Conservation (phyloP, 2,888 invertebrate genomes). For the Drosophila pseudotalamancana region DNA sequence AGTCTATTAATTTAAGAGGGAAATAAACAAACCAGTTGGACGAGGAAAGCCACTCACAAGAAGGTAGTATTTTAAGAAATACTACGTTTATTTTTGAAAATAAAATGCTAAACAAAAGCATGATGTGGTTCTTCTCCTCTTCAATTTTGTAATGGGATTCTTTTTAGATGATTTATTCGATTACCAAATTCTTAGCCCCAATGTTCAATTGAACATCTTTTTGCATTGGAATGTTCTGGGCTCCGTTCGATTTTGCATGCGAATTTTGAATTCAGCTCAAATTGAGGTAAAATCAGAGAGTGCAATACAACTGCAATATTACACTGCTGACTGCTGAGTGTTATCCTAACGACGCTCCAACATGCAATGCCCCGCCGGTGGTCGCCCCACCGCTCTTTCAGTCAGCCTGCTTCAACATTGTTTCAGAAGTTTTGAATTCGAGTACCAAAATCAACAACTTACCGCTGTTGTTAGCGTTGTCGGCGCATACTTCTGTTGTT, state of each 20-base stretch:
- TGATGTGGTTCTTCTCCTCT: no score
- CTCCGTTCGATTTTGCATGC: slow-evolving; percentile 28
- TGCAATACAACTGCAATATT: slow-evolving; percentile 1
- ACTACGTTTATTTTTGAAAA: no score
- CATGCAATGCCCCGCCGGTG: slow-evolving; percentile 57
- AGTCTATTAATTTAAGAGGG: no score
- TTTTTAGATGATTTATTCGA: no score
- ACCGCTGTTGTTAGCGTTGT: slow-evolving; percentile 50
- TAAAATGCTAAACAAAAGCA: no score
- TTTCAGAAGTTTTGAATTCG: slow-evolving; percentile 64
- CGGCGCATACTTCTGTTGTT: slow-evolving; percentile 38
- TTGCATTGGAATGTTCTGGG: slow-evolving; percentile 18
- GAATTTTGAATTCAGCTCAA: slow-evolving; percentile 40
- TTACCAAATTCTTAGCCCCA: not conserved
- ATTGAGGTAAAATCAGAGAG: slow-evolving; percentile 19
- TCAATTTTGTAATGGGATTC: no score
- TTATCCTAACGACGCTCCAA: slow-evolving; percentile 49
- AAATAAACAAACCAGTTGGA: not conserved
- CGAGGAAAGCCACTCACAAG: no score
- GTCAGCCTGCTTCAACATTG: slow-evolving; percentile 34
- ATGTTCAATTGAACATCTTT: not conserved
- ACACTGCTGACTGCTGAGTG: slow-evolving; percentile 3
- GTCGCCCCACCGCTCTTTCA: not conserved
- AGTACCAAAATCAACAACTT: slow-evolving; percentile 79
- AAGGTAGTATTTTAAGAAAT: no score